Conservation (phyloP, 2,888 invertebrate species). For the Eulithis testata region DNA sequence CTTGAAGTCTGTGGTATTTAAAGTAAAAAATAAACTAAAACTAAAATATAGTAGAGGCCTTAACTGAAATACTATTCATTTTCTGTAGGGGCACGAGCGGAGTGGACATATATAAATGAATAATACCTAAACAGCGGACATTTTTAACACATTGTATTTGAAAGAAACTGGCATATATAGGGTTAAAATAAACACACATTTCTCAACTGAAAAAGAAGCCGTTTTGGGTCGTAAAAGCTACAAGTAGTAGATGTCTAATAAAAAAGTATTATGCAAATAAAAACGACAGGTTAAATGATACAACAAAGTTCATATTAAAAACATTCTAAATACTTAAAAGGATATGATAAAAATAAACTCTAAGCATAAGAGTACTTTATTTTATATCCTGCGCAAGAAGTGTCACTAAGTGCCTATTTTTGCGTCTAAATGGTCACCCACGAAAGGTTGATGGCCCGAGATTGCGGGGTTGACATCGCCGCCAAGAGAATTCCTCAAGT, state of each 20-base stretch:
- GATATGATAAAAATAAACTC: conserved; percentile 27
- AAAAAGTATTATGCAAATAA: too few relatives aligned
- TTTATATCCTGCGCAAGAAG: conserved; percentile 39
- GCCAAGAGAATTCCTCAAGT: conserved; percentile 47
- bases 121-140: too few relatives aligned
- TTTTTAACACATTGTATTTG: too few relatives aligned
- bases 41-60: too few relatives aligned
- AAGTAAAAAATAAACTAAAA: conserved; percentile 3
- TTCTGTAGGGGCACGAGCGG: too few relatives aligned
- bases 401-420: conserved; percentile 42
- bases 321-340: conserved; percentile 14
- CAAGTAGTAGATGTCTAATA: too few relatives aligned
- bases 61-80: too few relatives aligned
- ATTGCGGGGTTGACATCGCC: conserved; percentile 48
- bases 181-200: too few relatives aligned
- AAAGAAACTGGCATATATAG: too few relatives aligned
- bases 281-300: neutral
- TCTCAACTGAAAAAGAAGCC: too few relatives aligned
- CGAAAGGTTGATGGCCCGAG: conserved; percentile 53
- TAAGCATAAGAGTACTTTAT: conserved; percentile 36
- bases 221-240: too few relatives aligned
- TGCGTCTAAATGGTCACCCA: conserved; percentile 45
- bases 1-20: conserved; percentile 13
- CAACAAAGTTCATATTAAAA: neutral
- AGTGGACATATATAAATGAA: too few relatives aligned